A percentile compares a stretch with the other conserved stretches of the same genome.
phyloP scores from a whole-genome alignment of 2,888 invertebrate species.

The Macrostomum cliftonense region DNA sequence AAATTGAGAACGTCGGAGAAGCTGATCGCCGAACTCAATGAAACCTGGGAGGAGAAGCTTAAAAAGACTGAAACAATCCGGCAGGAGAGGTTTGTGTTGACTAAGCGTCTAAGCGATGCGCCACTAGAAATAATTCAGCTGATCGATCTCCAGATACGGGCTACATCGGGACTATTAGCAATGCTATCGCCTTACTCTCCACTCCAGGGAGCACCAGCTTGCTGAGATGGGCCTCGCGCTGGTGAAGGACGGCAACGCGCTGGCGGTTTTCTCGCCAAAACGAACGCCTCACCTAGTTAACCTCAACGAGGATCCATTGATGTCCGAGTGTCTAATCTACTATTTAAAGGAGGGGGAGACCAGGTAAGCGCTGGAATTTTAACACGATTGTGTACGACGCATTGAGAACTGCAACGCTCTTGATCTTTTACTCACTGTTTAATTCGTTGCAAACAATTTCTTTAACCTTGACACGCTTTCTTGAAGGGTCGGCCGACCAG shows the following conservation, averaged over 20 bases:
- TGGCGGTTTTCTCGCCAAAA: constrained; percentile 95
- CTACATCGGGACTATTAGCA: no score
- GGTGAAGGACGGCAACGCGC: constrained; percentile 84
- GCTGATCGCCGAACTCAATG: constrained; percentile 88
- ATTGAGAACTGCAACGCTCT: no score
- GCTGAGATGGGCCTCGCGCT: constrained; percentile 59
- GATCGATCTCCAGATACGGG: no score
- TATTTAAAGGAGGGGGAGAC: constrained; percentile 90
- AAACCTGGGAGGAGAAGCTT: constrained; percentile 97
- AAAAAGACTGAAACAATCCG: constrained; percentile 87
- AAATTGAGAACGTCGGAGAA: constrained; percentile 94
- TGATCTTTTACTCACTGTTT: no score
- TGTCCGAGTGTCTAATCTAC: constrained; percentile 93
- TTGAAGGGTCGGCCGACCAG: constrained; percentile 64
- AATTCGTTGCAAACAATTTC: no score
- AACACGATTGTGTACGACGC: no score
- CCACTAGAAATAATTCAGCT: no score
- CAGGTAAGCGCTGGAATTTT: no score
- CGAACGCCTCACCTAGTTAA: constrained; percentile 88
- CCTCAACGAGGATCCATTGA: constrained; percentile 87
- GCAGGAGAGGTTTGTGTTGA: constrained; percentile 51
- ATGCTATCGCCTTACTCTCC: no score
- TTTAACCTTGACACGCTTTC: background rate
- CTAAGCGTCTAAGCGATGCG: no score
- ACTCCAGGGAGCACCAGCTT: constrained; percentile 65